These are phyloP conservation scores for Napeogenes inachia DNA, from an alignment of 2,888 invertebrate species.

Conservation along the genomic window DNA sequence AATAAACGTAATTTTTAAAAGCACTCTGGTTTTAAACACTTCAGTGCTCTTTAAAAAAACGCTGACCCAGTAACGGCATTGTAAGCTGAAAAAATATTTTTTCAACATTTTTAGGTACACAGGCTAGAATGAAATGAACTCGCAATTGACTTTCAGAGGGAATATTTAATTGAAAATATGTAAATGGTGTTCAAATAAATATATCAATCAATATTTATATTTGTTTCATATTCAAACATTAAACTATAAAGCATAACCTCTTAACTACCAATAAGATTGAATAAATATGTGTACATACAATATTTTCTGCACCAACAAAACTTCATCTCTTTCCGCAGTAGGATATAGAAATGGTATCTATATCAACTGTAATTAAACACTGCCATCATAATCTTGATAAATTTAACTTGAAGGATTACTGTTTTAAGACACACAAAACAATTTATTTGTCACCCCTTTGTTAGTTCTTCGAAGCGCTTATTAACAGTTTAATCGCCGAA, in stretches of 20 bases:
- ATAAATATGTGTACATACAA: no score
- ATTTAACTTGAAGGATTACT: slow-evolving; percentile 40
- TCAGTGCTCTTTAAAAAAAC: slow-evolving; percentile 33
- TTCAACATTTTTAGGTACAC: slow-evolving; percentile 19
- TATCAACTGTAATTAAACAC: slow-evolving; percentile 13
- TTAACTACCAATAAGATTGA: no score
- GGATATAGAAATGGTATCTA: neutral
- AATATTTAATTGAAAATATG: slow-evolving; percentile 14
- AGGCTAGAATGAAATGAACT: slow-evolving; percentile 17
- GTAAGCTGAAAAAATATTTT: slow-evolving; percentile 22
- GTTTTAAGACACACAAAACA: slow-evolving; percentile 49
- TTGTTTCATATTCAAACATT: neutral
- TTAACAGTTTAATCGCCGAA: slow-evolving; percentile 69
- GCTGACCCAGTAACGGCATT: slow-evolving; percentile 39
- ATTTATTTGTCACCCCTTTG: slow-evolving; percentile 70
- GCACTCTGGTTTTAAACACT: slow-evolving; percentile 38
- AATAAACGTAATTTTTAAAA: slow-evolving; percentile 61
- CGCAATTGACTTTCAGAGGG: slow-evolving; percentile 19
- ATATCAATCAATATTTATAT: neutral
- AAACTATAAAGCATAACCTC: no score
- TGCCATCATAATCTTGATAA: slow-evolving; percentile 25
- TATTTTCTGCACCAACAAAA: no score
- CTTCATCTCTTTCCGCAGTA: no score
- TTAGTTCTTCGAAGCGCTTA: slow-evolving; percentile 52
- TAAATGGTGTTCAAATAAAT: neutral